Conservation (phyloP, 2,113 vertebrate species). For the Dermatemys mawii region DNA sequence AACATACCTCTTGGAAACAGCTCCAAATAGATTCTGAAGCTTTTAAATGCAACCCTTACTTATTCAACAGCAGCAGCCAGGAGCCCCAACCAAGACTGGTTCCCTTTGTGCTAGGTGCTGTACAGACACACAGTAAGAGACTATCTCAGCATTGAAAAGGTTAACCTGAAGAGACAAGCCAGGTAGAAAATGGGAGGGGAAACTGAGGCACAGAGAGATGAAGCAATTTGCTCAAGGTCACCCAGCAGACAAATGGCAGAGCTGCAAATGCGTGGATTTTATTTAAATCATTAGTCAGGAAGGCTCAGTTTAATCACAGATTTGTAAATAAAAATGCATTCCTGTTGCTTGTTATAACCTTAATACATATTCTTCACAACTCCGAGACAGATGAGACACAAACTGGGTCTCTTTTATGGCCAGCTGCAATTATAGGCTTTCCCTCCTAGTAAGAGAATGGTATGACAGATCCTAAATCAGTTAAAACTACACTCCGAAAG, state of each 20-base stretch:
- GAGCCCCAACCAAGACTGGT: background rate
- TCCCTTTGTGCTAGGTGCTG: background rate
- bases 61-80: fast-evolving
- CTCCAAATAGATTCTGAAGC: background rate
- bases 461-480: too few species aligned
- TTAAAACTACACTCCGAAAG: too few species aligned
- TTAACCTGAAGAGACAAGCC: background rate
- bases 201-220: background rate
- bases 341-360: too few species aligned
- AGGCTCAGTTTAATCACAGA: too few species aligned
- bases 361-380: too few species aligned
- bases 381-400: too few species aligned
- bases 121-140: background rate
- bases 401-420: too few species aligned
- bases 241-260: background rate
- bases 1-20: fast-evolving
- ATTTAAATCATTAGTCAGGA: too few species aligned
- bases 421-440: too few species aligned
- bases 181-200: background rate
- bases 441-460: too few species aligned
- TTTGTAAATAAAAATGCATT: too few species aligned
- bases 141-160: background rate
- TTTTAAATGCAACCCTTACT: fast-evolving
- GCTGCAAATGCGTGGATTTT: background rate
- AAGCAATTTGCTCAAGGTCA: background rate